Base-by-base conservation (phyloP, 2,113 vertebrate genomes). In the Alethe castanea region DNA sequence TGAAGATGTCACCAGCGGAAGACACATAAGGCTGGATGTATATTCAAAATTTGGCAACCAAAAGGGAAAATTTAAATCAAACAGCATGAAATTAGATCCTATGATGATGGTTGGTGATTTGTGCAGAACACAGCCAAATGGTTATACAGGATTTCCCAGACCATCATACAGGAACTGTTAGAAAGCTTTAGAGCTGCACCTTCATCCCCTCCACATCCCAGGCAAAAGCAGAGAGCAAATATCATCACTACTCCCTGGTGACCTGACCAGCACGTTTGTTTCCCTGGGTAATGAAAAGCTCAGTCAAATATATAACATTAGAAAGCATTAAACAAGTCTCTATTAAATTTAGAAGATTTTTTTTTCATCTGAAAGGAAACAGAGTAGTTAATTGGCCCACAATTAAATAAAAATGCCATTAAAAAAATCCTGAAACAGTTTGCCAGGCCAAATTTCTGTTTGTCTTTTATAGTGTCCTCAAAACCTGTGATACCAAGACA, bases 381-480 rank as follows among this genome's bases (percentile, higher is more conserved):
- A 12, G 73, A 93, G 72, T 85, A 88, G 87, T 94, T 97, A 97
- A 97, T 96, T 96, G 87, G 56, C 24, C 74, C 66, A 88, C 82
- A 94, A 97, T 97, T 97, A 95, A 97, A 97, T 96, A 93, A 80
- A 97, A 96, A 94, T 82, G 42, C 77, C 84, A 94, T 95, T 92
- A 15, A 77, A 77, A 94, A 86, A 83, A 47, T 33, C 28, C 61
- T 71, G 89, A 95, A 95, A 95, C 29, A 77, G 87, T 80, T 95
- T 94, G 59, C 91, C 85, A 94, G 85, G 73, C 70, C 67, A 54
- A 79, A 17, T 87, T 96, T 96, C 87, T 94, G 48, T 52, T 86
- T 96, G 88, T 71, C 38, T 92, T 77, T 85, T 85, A 66, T 19
- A 69, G 53, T 56, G 72, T 59, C 76, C 79, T 81, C 77, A 84